Conservation (phyloP, 2,888 invertebrate species). For the Erebia ligea region DNA sequence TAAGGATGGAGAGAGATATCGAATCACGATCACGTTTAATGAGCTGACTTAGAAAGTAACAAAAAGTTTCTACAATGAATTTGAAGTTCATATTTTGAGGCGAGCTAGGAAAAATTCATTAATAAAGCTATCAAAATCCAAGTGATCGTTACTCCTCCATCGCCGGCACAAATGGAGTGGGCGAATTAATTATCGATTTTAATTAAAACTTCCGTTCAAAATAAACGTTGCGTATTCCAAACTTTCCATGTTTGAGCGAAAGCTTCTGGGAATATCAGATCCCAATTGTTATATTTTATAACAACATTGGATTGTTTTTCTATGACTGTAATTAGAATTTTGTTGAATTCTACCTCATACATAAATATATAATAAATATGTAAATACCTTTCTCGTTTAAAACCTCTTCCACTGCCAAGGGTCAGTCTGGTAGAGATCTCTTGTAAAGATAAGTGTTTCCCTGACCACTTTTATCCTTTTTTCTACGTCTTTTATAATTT, state of each 20-base stretch:
- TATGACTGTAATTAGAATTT: not conserved
- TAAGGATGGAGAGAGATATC: too few species aligned
- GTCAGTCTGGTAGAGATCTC: too few species aligned
- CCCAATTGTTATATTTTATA: constrained; percentile 13
- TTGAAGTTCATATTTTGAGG: not conserved
- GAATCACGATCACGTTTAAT: too few species aligned
- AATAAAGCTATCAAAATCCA: constrained; percentile 16
- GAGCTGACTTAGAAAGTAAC: too few species aligned
- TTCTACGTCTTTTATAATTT: too few species aligned
- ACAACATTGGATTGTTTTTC: not conserved
- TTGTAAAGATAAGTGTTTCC: too few species aligned
- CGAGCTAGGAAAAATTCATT: constrained; percentile 3
- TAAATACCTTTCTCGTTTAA: too few species aligned
- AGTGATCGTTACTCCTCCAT: constrained; percentile 19
- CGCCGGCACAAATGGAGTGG: constrained; percentile 22
- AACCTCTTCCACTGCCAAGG: too few species aligned
- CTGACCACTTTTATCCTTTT: too few species aligned
- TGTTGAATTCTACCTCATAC: too few species aligned
- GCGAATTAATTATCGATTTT: constrained; percentile 29
- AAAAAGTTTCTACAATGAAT: not conserved
- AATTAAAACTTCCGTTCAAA: constrained; percentile 34
- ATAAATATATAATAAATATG: too few species aligned
- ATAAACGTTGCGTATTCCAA: constrained; percentile 27
- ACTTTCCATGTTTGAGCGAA: constrained; percentile 23
- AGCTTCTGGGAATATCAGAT: constrained; percentile 13